Evolutionary conservation across 2,888 invertebrate species (phyloP).

Genomic region (Theretra japonica): DNA sequence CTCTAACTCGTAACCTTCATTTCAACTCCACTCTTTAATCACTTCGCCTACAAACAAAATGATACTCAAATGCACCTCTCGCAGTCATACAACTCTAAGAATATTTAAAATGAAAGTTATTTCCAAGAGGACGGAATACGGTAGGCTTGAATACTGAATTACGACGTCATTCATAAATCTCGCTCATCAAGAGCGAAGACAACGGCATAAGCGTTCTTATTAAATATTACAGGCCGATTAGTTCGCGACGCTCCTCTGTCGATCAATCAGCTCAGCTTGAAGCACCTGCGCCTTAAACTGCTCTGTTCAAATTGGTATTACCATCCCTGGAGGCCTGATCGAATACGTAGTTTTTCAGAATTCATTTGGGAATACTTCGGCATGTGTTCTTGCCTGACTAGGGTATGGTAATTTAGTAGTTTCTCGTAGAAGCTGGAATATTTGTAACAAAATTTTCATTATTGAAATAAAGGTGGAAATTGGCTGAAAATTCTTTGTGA

Average conservation of each 20-base stretch:
- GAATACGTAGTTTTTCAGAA: not conserved
- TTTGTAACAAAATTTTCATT: not conserved
- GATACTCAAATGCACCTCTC: no score
- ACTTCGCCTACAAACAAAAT: no score
- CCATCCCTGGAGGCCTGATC: not conserved
- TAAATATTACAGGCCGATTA: slow-evolving; percentile 38
- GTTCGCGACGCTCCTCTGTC: slow-evolving; percentile 36
- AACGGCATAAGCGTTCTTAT: slow-evolving; percentile 11
- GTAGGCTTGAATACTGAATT: not conserved
- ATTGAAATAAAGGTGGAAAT: not conserved
- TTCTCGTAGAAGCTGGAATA: not conserved
- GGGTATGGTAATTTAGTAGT: not conserved
- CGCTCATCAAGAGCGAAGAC: not conserved
- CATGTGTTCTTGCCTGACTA: not conserved
- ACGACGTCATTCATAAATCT: not conserved
- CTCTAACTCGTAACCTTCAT: no score
- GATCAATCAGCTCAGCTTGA: slow-evolving; percentile 38
- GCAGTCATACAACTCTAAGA: no score
- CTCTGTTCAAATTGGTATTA: slow-evolving; percentile 56
- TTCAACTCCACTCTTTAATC: no score
- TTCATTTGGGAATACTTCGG: not conserved
- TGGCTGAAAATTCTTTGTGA: not conserved
- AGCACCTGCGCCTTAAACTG: slow-evolving; percentile 45
- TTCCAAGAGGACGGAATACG: no score
- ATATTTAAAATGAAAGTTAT: no score